Evolutionary conservation across 2,888 invertebrate species (phyloP).

Genomic region (Calameuta filiformis): DNA sequence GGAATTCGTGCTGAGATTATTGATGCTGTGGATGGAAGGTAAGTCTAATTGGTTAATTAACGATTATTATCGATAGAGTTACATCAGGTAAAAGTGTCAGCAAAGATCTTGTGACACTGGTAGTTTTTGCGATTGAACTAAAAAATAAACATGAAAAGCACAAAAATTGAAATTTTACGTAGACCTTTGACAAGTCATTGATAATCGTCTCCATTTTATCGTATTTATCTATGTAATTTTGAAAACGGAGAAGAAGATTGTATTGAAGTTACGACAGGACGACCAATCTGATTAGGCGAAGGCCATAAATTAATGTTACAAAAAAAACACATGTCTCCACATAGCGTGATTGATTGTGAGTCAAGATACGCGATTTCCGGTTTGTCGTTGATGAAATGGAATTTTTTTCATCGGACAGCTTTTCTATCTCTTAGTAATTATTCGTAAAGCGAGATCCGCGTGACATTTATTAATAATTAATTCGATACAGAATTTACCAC

Average conservation of each 20-base stretch:
- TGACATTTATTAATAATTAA: not conserved
- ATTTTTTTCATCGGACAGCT: not conserved
- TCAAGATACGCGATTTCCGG: too few species aligned
- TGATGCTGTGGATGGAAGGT: constrained; percentile 93
- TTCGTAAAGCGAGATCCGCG: not conserved
- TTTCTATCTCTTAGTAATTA: not conserved
- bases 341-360: too few species aligned
- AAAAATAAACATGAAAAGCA: too few species aligned
- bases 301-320: too few species aligned
- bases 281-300: too few species aligned
- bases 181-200: not conserved
- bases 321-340: too few species aligned
- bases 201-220: not conserved
- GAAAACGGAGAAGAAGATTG: not conserved
- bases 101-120: not conserved
- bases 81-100: not conserved
- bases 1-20: constrained; percentile 81
- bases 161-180: not conserved
- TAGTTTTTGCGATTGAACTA: too few species aligned
- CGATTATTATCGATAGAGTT: not conserved
- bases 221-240: too few species aligned
- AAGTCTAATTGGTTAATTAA: constrained; percentile 53
- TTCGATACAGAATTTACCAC: not conserved
- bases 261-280: not conserved
- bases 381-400: not conserved